Evolutionary conservation across 2,888 invertebrate genomes (phyloP), one percentile per base, ranked within the genome.

Genomic region (Villa cingulata): DNA sequence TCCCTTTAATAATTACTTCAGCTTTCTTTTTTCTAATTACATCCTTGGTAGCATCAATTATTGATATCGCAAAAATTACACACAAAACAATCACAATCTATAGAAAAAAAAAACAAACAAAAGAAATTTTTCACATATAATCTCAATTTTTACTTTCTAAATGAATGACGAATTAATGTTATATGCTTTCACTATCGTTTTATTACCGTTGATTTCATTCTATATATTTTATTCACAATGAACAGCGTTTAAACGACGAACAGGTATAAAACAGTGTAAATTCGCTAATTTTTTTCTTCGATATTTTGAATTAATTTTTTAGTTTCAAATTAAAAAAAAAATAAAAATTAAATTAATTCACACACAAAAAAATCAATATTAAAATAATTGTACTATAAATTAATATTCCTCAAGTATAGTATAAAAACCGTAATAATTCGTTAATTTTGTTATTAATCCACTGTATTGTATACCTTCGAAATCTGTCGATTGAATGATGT

Each of bases 141-240:
- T 39, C 20, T 39, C 17, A 4, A 6, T 37, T 38, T 29, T 18
- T 12, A 5, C 37, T 43, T 17, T 27, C 16, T 40, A 39, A 39
- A 29, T n/a, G n/a, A n/a, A n/a, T 37, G 6, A 19, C 19, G 17
- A 46, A 17, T n/a, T n/a, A n/a, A n/a, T n/a, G n/a, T n/a, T n/a
- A n/a, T n/a, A n/a, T 39, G 39, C 43, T 32, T 34, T 47, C 43
- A 39, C 43, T 43, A 19, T 41, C 36, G 43, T 51, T 49, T n/a
- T n/a, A n/a, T n/a, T 48, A 54, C 53, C 41, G 41, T 43, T 45
- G 52, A 43, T 46, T 52, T 54, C 53, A 54, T 54, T 37, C 40
- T 51, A 43, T n/a, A n/a, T n/a, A n/a, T 32, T 36, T 19, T 15
- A 40, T 43, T 46, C 44, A 43, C 43, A 38, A 19, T 17, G n/a